These are phyloP conservation scores for Dasyprocta punctata DNA, from an alignment of 2,113 vertebrate genomes.

Conservation along the genomic window DNA sequence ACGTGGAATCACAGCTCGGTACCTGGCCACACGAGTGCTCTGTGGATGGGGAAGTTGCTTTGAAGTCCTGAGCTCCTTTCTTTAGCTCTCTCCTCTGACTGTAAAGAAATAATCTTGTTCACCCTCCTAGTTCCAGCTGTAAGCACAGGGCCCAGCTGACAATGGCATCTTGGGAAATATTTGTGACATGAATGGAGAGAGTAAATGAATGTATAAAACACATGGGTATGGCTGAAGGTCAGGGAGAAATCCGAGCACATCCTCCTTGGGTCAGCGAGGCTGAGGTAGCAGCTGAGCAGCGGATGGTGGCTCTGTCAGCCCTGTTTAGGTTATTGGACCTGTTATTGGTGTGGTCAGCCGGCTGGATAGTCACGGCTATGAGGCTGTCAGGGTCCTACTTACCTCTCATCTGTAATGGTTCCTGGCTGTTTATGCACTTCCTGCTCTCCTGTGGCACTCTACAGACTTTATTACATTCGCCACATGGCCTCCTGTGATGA, in stretches of 20 bases:
- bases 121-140: neutral
- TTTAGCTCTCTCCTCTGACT: neutral
- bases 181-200: neutral
- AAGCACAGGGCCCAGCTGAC: neutral
- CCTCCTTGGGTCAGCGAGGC: neutral
- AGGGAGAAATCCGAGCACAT: rapidly evolving
- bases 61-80: neutral
- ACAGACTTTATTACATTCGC: conserved; percentile 57
- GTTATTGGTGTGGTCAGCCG: conserved; percentile 41
- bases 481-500: conserved; percentile 35
- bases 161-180: neutral
- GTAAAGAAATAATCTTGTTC: neutral
- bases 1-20: rapidly evolving
- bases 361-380: neutral
- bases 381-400: conserved; percentile 72
- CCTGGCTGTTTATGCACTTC: conserved; percentile 74
- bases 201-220: neutral
- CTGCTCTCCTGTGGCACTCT: neutral
- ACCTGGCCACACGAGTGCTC: neutral
- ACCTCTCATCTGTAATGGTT: conserved; percentile 63
- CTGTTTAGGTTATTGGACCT: neutral
- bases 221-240: neutral
- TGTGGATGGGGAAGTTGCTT: rapidly evolving
- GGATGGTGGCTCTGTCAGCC: conserved; percentile 1
- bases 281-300: neutral